Evolutionary conservation across 2,113 vertebrate genomes (phyloP), one percentile per base, ranked within the genome.

Genomic region (Pseudolaguvia tuberculata): DNA sequence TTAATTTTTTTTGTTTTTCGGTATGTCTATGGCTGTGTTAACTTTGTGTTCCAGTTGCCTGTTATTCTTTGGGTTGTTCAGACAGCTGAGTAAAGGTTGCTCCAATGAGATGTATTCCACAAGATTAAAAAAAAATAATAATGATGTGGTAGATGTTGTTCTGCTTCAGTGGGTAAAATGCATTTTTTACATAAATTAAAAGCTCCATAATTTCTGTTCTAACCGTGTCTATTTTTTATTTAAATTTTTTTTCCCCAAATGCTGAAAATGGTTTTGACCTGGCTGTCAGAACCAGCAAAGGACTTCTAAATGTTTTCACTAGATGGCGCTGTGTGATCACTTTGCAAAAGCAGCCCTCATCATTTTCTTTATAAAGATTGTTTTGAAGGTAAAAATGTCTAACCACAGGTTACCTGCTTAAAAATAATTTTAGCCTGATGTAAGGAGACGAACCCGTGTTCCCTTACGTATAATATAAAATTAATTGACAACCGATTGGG

Each of bases 131-230:
- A 86, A 52, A 65, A n/a, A n/a, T n/a, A n/a, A n/a, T n/a, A n/a
- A n/a, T n/a, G n/a, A 80, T 87, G 86, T 87, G 84, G 82, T 88
- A 83, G 83, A 79, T 91, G 87, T 89, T 84, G 83, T 92, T 90
- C 88, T 86, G 88, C 89, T 90, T 90, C 84, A 86, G 86, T 90
- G 87, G 86, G 84, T 85, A 86, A n/a, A 88, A 87, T 86, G 84
- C 82, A 81, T 86, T 81, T 85, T 80, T 83, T 81, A 79, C 72
- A 79, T 75, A 82, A 82, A 82, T 79, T 62, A 80, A 75, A 78
- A 81, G 68, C 66, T 71, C 72, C 76, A 72, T 75, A 29, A 75
- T 62, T 81, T 72, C 72, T 78, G 79, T 78, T 75, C 71, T 77
- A 72, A 65, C 23, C 25, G 51, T 69, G 35, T 78, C 56, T 57